A percentile compares a stretch with the other conserved stretches of the same genome.
phyloP scores from a whole-genome alignment of 1,140 invertebrate genomes.

The Conus betulinus region DNA sequence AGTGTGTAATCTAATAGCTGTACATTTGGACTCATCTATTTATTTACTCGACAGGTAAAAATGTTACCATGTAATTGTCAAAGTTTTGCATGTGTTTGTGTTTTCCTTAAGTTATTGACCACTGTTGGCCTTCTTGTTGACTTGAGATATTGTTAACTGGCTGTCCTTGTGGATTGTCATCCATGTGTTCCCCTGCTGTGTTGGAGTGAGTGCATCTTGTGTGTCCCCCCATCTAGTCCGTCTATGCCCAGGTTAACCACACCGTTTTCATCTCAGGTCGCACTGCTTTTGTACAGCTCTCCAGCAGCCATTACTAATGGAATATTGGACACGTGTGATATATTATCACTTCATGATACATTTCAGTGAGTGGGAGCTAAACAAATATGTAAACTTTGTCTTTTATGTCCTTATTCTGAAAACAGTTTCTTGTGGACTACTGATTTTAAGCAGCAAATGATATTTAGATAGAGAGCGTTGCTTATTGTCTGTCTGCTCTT shows the following conservation, averaged over 20 bases:
- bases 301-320: not conserved
- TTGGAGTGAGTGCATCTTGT: not conserved
- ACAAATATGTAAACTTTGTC: too few species aligned
- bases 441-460: too few species aligned
- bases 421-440: too few species aligned
- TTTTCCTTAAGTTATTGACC: not conserved
- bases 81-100: not conserved
- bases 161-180: not conserved
- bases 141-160: not conserved
- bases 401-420: too few species aligned
- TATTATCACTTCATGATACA: too few species aligned
- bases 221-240: not conserved
- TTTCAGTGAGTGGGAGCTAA: too few species aligned
- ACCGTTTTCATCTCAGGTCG: not conserved
- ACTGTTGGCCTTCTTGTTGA: slow-evolving; percentile 1
- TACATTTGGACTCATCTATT: not conserved
- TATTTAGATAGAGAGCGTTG: too few species aligned
- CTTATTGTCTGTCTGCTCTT: too few species aligned
- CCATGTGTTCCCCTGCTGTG: not conserved
- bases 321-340: not conserved
- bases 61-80: too few species aligned
- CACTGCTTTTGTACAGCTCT: not conserved
- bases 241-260: not conserved
- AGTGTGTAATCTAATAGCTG: not conserved
- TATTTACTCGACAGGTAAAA: not conserved